phyloP scores from a whole-genome alignment of 2,888 invertebrate genomes.

The Holacanthella duospinosa region DNA sequence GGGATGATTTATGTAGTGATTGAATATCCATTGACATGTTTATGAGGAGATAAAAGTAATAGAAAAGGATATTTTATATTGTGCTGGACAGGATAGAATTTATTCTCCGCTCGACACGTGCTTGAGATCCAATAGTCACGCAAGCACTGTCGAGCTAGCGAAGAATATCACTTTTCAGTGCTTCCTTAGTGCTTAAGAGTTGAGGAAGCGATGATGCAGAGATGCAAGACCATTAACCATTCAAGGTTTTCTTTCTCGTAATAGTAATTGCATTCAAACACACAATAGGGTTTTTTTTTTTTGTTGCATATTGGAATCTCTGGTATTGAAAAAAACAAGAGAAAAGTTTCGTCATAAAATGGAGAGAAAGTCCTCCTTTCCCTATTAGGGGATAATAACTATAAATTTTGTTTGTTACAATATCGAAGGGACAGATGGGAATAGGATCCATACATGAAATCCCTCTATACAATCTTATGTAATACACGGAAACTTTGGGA shows the following conservation, averaged over 20 bases:
- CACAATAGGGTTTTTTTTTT: too few species aligned
- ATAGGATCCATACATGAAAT: background rate
- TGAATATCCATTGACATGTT: constrained; percentile 28
- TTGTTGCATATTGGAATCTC: constrained; percentile 9
- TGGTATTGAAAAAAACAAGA: too few species aligned
- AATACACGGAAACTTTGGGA: background rate
- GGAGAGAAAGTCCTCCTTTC: constrained; percentile 18
- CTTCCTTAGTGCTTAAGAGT: background rate
- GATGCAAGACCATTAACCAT: background rate
- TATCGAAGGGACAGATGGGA: constrained; percentile 15
- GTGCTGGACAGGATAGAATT: constrained; percentile 22
- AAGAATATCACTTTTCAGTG: too few species aligned
- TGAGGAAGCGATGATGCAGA: constrained; percentile 9
- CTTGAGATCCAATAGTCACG: background rate
- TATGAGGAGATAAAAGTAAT: constrained; percentile 25
- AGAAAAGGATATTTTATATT: constrained; percentile 10
- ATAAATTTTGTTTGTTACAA: constrained; percentile 31
- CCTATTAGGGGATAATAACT: constrained; percentile 32
- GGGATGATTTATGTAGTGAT: constrained; percentile 27
- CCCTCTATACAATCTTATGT: background rate
- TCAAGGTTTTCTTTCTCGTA: background rate
- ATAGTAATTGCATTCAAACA: background rate
- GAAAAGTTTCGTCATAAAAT: constrained; percentile 26
- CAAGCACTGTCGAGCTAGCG: too few species aligned
- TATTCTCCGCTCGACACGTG: constrained; percentile 24